These are phyloP conservation scores for Atethmia centrago DNA, from an alignment of 2,888 invertebrate genomes.

Conservation along the genomic window DNA sequence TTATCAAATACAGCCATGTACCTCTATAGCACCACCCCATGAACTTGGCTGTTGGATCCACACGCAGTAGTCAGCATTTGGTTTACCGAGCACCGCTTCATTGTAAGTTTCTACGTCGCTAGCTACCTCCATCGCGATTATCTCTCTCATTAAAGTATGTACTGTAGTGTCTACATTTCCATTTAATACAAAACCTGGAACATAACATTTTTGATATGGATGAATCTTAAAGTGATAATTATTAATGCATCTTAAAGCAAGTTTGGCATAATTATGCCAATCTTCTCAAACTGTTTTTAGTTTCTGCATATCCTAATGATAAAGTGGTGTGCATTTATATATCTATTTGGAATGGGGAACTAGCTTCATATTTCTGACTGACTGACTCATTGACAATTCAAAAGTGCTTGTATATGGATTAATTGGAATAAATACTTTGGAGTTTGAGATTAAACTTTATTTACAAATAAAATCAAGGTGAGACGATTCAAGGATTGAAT, in stretches of 20 bases:
- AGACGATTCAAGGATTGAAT: neutral
- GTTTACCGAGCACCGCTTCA: slow-evolving; percentile 96
- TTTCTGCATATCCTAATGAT: neutral
- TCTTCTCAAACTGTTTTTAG: neutral
- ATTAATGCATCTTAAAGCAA: neutral
- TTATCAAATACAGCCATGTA: slow-evolving; percentile 58
- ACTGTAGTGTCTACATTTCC: slow-evolving; percentile 94
- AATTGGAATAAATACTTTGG: no score
- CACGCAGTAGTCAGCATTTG: slow-evolving; percentile 95
- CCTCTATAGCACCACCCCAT: slow-evolving; percentile 99
- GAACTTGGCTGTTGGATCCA: slow-evolving; percentile 97
- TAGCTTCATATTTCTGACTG: no score
- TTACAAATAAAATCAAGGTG: neutral
- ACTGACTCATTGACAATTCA: no score
- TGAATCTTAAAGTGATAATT: neutral
- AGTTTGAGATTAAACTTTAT: no score
- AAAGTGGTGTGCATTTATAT: neutral
- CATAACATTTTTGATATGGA: neutral
- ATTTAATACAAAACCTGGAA: slow-evolving; percentile 92
- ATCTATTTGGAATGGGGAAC: neutral
- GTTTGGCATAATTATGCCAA: neutral
- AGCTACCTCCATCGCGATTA: slow-evolving; percentile 96
- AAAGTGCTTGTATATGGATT: no score
- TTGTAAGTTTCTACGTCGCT: slow-evolving; percentile 94
- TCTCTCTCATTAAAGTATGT: slow-evolving; percentile 94